Percentiles rank a stretch among this genome's conserved stretches.
Conservation (phyloP, 2,888 invertebrate genomes). For the Corythucha ciliata region DNA sequence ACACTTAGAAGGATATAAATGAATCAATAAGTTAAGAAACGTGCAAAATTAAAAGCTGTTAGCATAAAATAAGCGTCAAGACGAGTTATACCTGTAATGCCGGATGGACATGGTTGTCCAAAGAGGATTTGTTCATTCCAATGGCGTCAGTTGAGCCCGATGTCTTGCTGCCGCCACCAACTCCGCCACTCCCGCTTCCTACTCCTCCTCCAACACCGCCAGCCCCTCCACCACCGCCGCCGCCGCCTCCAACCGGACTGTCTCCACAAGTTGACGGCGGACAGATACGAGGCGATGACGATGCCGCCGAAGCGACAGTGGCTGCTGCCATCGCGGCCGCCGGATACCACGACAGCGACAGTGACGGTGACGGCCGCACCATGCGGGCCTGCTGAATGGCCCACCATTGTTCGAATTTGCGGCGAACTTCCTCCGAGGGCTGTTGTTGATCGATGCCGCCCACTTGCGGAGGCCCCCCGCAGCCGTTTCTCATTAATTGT, state of each 20-base stretch:
- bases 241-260: neutral
- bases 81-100: constrained; percentile 37
- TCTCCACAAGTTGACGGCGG: neutral
- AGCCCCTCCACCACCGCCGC: too few relatives aligned
- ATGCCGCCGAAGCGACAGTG: too few relatives aligned
- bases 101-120: constrained; percentile 41
- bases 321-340: too few relatives aligned
- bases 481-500: constrained; percentile 42
- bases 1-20: too few relatives aligned
- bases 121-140: constrained; percentile 25
- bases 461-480: constrained; percentile 60
- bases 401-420: constrained; percentile 91
- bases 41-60: too few relatives aligned
- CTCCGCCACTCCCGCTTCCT: too few relatives aligned
- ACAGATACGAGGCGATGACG: neutral
- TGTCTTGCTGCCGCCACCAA: constrained; percentile 21
- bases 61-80: neutral
- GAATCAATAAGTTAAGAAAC: too few relatives aligned
- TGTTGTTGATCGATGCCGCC: constrained; percentile 56
- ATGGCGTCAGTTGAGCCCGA: constrained; percentile 13
- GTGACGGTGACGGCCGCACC: constrained; percentile 40
- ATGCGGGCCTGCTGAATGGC: constrained; percentile 58
- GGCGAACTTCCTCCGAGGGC: constrained; percentile 70
- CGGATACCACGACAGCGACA: constrained; percentile 27
- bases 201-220: too few relatives aligned